Conservation (phyloP, 2,797 vertebrate species). For the Chrosomus eos region DNA sequence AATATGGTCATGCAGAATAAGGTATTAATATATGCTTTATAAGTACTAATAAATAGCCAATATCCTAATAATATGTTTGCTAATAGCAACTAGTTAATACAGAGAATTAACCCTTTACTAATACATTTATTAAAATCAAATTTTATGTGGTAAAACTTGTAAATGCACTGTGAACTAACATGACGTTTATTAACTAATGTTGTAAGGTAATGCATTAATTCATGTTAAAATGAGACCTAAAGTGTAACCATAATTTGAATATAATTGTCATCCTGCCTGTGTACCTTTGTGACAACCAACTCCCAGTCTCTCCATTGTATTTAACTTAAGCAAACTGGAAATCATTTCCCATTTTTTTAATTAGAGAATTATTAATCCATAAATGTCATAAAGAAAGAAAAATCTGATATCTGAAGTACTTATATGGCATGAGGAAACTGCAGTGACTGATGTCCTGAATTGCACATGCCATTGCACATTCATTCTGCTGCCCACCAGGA, state of each 20-base stretch:
- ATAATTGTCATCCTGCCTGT: too few species aligned
- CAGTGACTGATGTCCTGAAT: neutral
- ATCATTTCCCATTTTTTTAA: too few species aligned
- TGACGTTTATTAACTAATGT: neutral
- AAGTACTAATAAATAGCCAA: too few species aligned
- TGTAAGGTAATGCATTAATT: too few species aligned
- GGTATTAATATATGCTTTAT: too few species aligned
- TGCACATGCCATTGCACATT: conserved; percentile 40
- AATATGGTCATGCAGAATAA: too few species aligned
- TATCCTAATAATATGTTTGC: too few species aligned
- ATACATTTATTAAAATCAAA: neutral
- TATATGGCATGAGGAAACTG: neutral
- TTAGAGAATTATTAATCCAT: neutral
- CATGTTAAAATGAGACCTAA: neutral
- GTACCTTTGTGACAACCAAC: too few species aligned
- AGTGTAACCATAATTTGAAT: neutral
- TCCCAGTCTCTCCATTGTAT: too few species aligned
- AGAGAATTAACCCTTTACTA: neutral
- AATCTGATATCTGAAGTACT: neutral
- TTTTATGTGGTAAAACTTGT: neutral
- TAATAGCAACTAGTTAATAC: too few species aligned
- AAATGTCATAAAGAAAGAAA: neutral
- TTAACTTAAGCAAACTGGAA: too few species aligned
- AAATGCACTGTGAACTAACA: neutral
- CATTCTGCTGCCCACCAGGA: conserved; percentile 39